Conservation (phyloP, 2,888 invertebrate genomes). For the Rhodophaea formosa region DNA sequence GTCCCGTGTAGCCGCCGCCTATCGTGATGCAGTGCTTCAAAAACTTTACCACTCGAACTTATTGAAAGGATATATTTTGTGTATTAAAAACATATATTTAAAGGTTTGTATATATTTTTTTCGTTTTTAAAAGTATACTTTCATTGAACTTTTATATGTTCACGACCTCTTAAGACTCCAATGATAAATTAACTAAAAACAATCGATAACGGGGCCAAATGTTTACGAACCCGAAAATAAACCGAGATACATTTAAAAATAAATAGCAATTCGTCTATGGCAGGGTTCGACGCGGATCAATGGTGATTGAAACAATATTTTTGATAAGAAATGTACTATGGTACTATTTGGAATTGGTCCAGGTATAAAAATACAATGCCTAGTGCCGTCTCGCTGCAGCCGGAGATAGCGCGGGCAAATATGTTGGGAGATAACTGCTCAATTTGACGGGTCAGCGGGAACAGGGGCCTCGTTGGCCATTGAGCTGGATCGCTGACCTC, state of each 20-base stretch:
- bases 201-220: slow-evolving; percentile 31
- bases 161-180: slow-evolving; percentile 6
- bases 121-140: neutral
- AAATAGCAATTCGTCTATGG: slow-evolving; percentile 8
- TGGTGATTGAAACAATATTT: slow-evolving; percentile 39
- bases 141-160: neutral
- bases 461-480: neutral
- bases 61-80: slow-evolving; percentile 1
- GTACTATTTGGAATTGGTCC: slow-evolving; percentile 75
- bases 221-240: slow-evolving; percentile 33
- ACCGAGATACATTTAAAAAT: slow-evolving; percentile 19
- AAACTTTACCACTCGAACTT: slow-evolving; percentile 5
- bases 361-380: slow-evolving; percentile 78
- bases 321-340: slow-evolving; percentile 71
- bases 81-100: neutral
- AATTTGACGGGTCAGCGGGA: neutral
- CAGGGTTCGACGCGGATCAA: slow-evolving; percentile 32
- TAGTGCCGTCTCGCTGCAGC: slow-evolving; percentile 56
- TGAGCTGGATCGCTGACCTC: slow-evolving; percentile 9
- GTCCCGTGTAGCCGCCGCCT: neutral
- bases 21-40: slow-evolving; percentile 15
- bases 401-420: slow-evolving; percentile 41
- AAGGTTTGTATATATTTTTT: slow-evolving; percentile 2
- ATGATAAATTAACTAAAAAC: slow-evolving; percentile 21
- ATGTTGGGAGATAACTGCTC: slow-evolving; percentile 15